A percentile compares a stretch with the other conserved stretches of the same genome.
Evolutionary conservation across 2,888 invertebrate genomes (phyloP).

Genomic region (Hololepta plana): DNA sequence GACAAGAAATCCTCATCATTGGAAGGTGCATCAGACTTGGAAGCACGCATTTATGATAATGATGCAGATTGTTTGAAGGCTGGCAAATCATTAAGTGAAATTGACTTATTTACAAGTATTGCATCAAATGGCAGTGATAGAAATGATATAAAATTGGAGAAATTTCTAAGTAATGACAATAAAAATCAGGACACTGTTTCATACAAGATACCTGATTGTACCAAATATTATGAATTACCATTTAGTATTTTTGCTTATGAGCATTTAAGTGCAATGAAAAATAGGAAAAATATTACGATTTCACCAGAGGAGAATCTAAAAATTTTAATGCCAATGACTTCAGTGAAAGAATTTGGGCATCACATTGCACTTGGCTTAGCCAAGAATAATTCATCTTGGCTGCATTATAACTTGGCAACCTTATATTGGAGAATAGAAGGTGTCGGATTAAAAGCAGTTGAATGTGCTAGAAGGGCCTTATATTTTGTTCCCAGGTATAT

Average conservation of each 20-base stretch:
- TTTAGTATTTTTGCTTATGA: constrained; percentile 46
- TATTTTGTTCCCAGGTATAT: constrained; percentile 49
- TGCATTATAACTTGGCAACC: constrained; percentile 61
- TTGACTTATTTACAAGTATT: constrained; percentile 48
- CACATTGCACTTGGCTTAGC: constrained; percentile 41
- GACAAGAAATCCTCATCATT: constrained; percentile 39
- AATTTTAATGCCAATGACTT: no score
- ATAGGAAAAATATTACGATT: constrained; percentile 30
- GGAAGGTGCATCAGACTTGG: constrained; percentile 41
- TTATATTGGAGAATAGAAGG: constrained; percentile 64
- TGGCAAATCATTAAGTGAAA: constrained; percentile 40
- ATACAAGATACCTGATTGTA: constrained; percentile 21
- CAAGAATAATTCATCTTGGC: constrained; percentile 56
- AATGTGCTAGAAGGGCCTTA: constrained; percentile 58
- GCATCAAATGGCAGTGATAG: constrained; percentile 36
- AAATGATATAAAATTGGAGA: no score
- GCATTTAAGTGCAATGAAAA: constrained; percentile 38
- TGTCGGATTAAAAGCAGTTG: constrained; percentile 56
- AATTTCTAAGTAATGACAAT: no score
- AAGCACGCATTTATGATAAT: constrained; percentile 35
- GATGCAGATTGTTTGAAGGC: constrained; percentile 48
- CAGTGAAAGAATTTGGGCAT: constrained; percentile 36
- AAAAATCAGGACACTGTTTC: no score
- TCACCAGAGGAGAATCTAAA: no score
- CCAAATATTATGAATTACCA: constrained; percentile 32